Percentiles rank a stretch among this genome's conserved stretches.
Conservation (phyloP, 2,797 vertebrate genomes). For the Petrocephalus sullivani region DNA sequence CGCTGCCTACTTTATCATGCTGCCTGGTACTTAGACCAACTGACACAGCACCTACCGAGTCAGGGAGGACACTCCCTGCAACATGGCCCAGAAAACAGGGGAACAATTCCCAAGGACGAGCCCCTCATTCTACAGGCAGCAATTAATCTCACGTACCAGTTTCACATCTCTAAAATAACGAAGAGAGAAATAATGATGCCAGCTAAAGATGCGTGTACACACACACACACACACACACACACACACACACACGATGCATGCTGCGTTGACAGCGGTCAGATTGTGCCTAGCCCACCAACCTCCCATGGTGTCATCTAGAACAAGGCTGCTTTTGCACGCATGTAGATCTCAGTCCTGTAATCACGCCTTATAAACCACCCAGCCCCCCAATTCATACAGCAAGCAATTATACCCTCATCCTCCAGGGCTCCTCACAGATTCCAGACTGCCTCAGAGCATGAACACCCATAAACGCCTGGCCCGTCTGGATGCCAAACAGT, state of each 20-base stretch:
- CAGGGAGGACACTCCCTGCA: not conserved
- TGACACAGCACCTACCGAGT: not conserved
- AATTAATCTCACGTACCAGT: not conserved
- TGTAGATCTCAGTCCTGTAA: not conserved
- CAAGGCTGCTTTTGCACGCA: not conserved
- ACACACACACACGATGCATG: not conserved
- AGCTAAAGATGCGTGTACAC: not conserved
- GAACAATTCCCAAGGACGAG: not conserved
- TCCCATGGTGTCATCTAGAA: not conserved
- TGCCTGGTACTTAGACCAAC: not conserved
- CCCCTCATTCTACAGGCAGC: not conserved
- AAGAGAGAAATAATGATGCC: not conserved
- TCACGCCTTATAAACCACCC: not conserved
- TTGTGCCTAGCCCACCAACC: not conserved
- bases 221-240: not conserved
- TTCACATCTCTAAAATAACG: not conserved
- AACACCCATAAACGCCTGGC: not conserved
- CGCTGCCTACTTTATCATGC: not conserved
- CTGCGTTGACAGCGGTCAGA: not conserved
- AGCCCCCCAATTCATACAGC: not conserved
- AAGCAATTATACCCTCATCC: not conserved
- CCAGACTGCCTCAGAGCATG: not conserved
- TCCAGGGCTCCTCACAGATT: not conserved
- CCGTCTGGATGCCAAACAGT: not conserved
- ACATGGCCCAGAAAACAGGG: not conserved